Evolutionary conservation across 2,113 vertebrate genomes (phyloP).

Genomic region (Heterotilapia buettikoferi): DNA sequence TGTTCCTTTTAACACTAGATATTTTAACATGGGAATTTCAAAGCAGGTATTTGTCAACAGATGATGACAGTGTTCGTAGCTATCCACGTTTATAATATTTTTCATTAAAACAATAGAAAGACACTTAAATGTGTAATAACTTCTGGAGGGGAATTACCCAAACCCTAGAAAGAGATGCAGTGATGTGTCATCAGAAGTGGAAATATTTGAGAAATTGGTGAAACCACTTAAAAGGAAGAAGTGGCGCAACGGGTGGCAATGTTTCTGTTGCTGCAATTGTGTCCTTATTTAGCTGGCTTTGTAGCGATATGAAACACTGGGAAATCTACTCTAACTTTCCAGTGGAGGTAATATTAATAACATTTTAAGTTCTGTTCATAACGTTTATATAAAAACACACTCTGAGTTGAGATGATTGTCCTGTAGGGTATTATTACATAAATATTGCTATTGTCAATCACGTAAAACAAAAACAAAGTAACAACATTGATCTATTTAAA

Average conservation of each 20-base stretch:
- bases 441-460: background rate
- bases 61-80: background rate
- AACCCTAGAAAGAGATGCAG: background rate
- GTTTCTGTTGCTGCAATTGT: background rate
- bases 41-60: background rate
- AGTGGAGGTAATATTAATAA: background rate
- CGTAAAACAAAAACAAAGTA: background rate
- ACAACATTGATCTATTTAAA: background rate
- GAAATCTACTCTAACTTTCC: background rate
- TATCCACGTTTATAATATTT: fast-evolving
- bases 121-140: background rate
- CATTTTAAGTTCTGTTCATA: background rate
- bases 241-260: background rate
- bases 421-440: background rate
- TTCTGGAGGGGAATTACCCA: background rate
- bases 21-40: background rate
- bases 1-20: background rate
- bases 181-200: background rate
- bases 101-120: background rate
- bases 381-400: background rate
- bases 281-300: background rate
- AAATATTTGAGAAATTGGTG: background rate
- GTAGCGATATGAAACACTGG: background rate
- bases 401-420: background rate
- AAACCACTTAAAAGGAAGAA: background rate